Percentiles rank a stretch among this genome's conserved stretches.
These are phyloP conservation scores for Pollimyrus isidori DNA, from an alignment of 2,113 vertebrate species.

Conservation along the genomic window DNA sequence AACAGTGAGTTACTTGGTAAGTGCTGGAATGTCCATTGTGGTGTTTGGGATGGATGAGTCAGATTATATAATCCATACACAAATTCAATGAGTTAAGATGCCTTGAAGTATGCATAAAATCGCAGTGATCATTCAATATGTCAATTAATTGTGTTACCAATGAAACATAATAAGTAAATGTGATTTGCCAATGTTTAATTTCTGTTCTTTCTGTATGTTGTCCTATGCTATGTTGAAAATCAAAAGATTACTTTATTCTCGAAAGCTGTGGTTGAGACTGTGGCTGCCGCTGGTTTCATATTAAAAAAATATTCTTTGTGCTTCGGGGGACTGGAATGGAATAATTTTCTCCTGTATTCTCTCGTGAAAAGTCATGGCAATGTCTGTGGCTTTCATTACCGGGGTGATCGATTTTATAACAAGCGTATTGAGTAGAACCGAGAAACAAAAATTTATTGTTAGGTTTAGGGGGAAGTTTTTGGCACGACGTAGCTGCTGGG, in stretches of 20 bases:
- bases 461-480: background rate
- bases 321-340: background rate
- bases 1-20: background rate
- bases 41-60: background rate
- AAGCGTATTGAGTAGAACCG: background rate
- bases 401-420: background rate
- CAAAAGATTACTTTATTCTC: background rate
- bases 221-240: background rate
- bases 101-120: background rate
- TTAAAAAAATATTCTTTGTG: background rate
- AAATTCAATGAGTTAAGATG: background rate
- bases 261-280: background rate
- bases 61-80: background rate
- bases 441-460: background rate
- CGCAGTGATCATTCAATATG: background rate
- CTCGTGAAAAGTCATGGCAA: background rate
- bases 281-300: background rate
- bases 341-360: background rate
- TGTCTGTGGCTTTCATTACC: background rate
- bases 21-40: background rate
- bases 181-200: background rate
- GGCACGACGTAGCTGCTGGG: background rate
- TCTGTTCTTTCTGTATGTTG: background rate
- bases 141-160: background rate
- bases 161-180: background rate